Conservation (phyloP, 2,797 vertebrate genomes). For the Pteronotus mesoamericanus region DNA sequence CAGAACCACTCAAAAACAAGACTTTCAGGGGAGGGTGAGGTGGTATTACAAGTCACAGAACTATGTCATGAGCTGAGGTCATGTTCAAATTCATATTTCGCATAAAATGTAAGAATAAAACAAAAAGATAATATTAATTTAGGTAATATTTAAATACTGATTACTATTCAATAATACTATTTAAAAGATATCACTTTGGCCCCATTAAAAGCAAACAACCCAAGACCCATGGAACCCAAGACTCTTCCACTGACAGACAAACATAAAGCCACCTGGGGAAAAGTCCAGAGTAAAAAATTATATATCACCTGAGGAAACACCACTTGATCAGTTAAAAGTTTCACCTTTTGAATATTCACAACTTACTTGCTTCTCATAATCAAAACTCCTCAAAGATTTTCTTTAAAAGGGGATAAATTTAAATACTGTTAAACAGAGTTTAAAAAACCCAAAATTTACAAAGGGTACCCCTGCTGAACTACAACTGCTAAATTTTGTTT, state of each 20-base stretch:
- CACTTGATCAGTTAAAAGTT: neutral
- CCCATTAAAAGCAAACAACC: neutral
- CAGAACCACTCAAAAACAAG: neutral
- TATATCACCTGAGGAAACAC: neutral
- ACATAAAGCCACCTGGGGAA: neutral
- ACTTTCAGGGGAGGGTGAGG: neutral
- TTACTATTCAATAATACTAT: neutral
- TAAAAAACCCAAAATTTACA: neutral
- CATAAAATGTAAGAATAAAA: neutral
- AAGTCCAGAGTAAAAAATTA: neutral
- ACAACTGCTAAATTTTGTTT: neutral
- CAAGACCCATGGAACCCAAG: neutral
- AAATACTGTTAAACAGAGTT: neutral
- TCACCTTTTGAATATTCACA: neutral
- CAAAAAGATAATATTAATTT: neutral
- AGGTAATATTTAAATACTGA: neutral
- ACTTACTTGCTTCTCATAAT: neutral
- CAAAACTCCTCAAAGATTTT: neutral
- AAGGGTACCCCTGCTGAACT: neutral
- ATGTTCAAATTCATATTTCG: neutral
- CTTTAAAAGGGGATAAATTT: neutral
- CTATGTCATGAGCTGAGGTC: neutral
- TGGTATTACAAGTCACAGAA: neutral
- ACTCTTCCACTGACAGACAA: neutral
- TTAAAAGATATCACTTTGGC: neutral